Evolutionary conservation across 2,113 vertebrate genomes (phyloP).

Genomic region (Pluvianellus socialis): DNA sequence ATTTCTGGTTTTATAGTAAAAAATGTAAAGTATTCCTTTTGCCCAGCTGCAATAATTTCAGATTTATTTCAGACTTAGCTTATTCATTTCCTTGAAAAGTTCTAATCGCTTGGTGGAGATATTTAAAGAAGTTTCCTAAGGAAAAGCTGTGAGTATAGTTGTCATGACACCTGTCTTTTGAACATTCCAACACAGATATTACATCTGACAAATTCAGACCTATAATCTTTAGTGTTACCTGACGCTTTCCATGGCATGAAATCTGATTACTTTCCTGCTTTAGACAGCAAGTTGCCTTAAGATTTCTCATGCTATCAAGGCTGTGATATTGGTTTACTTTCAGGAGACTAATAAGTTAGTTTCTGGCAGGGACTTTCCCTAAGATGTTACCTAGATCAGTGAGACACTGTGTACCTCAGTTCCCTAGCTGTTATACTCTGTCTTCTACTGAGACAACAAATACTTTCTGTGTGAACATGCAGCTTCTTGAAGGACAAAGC

Average conservation of each 20-base stretch:
- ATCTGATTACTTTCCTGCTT: neutral
- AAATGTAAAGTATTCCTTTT: neutral
- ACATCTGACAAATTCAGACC: neutral
- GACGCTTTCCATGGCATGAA: neutral
- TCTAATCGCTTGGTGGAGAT: rapidly evolving
- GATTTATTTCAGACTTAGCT: neutral
- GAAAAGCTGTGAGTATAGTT: neutral
- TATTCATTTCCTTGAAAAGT: neutral
- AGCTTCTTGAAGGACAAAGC: neutral
- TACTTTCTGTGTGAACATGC: rapidly evolving
- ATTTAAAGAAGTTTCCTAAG: neutral
- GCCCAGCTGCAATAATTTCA: neutral
- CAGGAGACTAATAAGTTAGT: neutral
- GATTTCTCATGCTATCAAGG: neutral
- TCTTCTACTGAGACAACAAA: neutral
- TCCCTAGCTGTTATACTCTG: neutral
- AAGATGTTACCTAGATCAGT: neutral
- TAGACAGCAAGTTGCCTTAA: neutral
- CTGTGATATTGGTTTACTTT: neutral
- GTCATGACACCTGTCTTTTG: neutral
- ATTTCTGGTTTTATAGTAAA: neutral
- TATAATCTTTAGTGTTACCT: neutral
- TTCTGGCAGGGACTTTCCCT: neutral
- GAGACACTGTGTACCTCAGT: neutral
- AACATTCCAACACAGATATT: neutral